phyloP scores from a whole-genome alignment of 2,888 invertebrate species.

The Chloromyia formosa region DNA sequence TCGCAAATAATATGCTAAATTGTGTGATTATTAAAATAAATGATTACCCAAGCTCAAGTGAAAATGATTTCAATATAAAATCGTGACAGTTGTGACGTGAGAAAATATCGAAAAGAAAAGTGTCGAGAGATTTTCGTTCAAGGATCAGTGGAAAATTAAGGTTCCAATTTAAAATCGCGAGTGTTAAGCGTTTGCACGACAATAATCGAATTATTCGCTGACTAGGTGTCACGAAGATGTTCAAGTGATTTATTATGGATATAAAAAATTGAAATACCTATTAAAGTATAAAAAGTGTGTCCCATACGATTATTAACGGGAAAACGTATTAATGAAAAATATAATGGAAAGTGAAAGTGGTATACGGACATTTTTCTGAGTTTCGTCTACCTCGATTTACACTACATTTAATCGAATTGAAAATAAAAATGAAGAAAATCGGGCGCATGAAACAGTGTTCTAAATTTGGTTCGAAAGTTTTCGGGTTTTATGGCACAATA shows the following conservation, averaged over 20 bases:
- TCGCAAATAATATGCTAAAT: background rate
- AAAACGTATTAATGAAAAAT: conserved; percentile 4
- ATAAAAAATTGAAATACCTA: too few species aligned
- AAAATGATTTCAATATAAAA: conserved; percentile 12
- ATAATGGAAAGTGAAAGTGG: conserved; percentile 26
- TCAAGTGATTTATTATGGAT: too few species aligned
- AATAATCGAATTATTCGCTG: background rate
- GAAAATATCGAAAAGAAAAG: background rate
- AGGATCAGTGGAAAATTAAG: conserved; percentile 10
- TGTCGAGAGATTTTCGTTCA: conserved; percentile 8
- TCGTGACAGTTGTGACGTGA: background rate
- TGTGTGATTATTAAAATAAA: background rate
- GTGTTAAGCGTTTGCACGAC: background rate
- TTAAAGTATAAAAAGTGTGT: too few species aligned
- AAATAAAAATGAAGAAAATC: background rate
- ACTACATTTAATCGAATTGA: background rate
- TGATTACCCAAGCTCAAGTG: background rate
- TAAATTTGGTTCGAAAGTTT: conserved; percentile 37
- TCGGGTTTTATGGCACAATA: conserved; percentile 17
- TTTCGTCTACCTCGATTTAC: background rate
- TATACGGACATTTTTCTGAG: background rate
- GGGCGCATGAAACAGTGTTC: conserved; percentile 32
- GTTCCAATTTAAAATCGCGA: background rate
- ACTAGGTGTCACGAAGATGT: too few species aligned
- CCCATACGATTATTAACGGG: background rate